Evolutionary conservation across 2,113 vertebrate genomes (phyloP), one percentile per base, ranked within the genome.

Genomic region (Heterotilapia buettikoferi): DNA sequence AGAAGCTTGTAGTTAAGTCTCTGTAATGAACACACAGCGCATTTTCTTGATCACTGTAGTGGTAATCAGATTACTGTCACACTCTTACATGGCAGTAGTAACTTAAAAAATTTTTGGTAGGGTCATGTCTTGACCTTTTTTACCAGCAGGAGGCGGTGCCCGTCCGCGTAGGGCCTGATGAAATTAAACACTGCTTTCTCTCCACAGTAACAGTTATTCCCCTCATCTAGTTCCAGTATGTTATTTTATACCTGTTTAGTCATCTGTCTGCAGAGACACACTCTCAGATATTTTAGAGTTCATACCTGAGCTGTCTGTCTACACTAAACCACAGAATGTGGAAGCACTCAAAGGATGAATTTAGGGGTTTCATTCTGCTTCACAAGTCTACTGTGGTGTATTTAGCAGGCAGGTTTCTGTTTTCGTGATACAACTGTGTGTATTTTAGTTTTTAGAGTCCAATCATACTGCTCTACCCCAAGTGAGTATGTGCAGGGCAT

Each of bases 71-170:
- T 76, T 29, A 18, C 71, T 76, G 14, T 31, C 24, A 19, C 26
- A 31, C 68, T 47, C 40, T 50, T 50, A 47, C 6, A 76, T 50
- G 43, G 43, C 4, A 18, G 4, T 71, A 24, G 66, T 45, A 73
- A 73, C 38, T 73, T 24, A 43, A 43, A 40, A 2, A 0, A 0
- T 2, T 63, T 73, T 76, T 19, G 43, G 24, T 47, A 29, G 21
- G 16, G 24, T 80, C 68, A 76, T 76, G 71, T 16, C 45, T 7
- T 19, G 24, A 47, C 24, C 29, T 4, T 21, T 82, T 9, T 82
- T 7, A 80, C 91, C 93, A 93, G 68, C 83, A 88, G 91, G 85
- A 6, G 90, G 88, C 47, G 3, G 16, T 84, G 43, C 83, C 52
- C 9, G 5, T 24, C 71, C 9, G 7, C 6, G 21, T 19, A 76